Conservation (phyloP, 2,888 invertebrate genomes). For the Cinara cedri region DNA sequence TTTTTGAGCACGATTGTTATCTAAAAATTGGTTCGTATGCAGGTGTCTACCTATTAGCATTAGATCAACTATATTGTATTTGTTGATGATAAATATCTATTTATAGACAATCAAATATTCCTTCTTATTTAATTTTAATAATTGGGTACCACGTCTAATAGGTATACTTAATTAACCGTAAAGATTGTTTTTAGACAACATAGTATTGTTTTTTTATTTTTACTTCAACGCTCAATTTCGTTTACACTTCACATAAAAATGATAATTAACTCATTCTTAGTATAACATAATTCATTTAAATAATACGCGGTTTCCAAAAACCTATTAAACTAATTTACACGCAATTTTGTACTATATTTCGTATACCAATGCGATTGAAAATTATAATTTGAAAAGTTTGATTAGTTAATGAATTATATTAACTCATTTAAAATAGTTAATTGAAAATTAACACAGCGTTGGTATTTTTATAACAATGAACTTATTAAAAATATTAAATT, state of each 20-base stretch:
- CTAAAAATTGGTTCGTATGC: not conserved
- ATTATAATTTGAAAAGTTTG: no score
- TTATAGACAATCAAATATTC: not conserved
- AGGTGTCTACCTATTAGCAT: no score
- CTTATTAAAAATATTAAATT: no score
- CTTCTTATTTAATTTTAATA: not conserved
- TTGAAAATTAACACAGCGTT: no score
- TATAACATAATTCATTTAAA: not conserved
- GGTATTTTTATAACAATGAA: no score
- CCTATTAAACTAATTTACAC: not conserved
- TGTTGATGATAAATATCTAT: not conserved
- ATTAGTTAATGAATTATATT: no score
- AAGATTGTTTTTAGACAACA: not conserved
- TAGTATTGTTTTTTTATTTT: not conserved
- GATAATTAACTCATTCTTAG: no score
- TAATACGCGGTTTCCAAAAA: not conserved
- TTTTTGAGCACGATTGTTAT: no score
- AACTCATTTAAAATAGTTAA: no score
- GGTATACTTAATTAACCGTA: not conserved
- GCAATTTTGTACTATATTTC: not conserved
- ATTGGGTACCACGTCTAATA: not conserved
- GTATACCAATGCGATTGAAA: no score
- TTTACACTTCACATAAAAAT: not conserved
- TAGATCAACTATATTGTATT: not conserved
- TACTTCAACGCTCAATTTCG: not conserved